These are phyloP conservation scores for Allolobophora icterica DNA, from an alignment of 2,888 invertebrate genomes.

Conservation along the genomic window DNA sequence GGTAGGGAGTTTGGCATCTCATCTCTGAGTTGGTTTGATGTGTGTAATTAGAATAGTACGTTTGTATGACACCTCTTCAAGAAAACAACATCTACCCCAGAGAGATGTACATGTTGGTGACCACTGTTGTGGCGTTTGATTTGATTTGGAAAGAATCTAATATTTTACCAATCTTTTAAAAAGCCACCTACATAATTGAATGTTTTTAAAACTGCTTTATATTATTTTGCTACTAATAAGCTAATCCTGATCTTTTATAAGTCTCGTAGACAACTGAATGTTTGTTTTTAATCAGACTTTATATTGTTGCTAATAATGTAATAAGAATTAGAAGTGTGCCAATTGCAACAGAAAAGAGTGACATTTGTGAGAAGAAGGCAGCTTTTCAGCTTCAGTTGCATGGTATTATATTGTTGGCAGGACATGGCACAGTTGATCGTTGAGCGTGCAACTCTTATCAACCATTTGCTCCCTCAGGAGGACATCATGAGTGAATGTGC, in stretches of 20 bases:
- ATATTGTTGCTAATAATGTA: neutral
- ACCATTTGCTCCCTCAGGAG: slow-evolving; percentile 75
- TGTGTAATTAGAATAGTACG: neutral
- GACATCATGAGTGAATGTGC: slow-evolving; percentile 34
- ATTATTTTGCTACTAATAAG: too few species aligned
- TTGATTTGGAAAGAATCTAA: neutral
- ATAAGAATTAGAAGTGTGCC: neutral
- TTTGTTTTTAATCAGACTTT: neutral
- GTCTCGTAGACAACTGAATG: neutral
- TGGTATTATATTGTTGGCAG: slow-evolving; percentile 57
- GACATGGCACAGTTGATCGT: slow-evolving; percentile 90
- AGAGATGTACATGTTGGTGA: too few species aligned
- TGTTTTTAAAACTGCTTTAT: too few species aligned
- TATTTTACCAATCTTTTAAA: neutral
- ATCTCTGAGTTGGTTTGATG: neutral
- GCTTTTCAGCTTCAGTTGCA: neutral
- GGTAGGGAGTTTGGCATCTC: slow-evolving; percentile 53
- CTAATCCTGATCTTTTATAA: too few species aligned
- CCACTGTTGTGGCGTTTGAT: neutral
- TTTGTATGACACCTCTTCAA: neutral
- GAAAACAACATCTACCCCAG: neutral
- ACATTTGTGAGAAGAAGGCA: neutral
- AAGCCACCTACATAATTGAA: too few species aligned
- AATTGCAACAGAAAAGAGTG: neutral
- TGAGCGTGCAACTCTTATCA: slow-evolving; percentile 85